Conservation (phyloP, 2,888 invertebrate genomes). For the Aplocera efformata region DNA sequence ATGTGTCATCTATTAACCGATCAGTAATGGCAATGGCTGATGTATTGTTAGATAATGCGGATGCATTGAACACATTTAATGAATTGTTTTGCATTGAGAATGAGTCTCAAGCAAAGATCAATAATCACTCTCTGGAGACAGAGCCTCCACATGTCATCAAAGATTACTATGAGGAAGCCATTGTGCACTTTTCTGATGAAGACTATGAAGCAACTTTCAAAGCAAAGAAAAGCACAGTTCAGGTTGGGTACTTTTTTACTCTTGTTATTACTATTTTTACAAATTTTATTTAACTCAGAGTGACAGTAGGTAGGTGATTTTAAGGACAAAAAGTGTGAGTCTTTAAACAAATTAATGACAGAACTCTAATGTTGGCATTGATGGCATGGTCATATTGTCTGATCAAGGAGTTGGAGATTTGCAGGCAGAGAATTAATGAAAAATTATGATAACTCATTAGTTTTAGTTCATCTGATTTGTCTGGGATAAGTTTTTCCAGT, state of each 20-base stretch:
- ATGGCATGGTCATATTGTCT: too few relatives aligned
- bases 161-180: slow-evolving; percentile 50
- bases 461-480: too few relatives aligned
- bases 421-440: too few relatives aligned
- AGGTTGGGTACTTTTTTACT: slow-evolving; percentile 38
- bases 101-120: slow-evolving; percentile 17
- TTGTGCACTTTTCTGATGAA: slow-evolving; percentile 48
- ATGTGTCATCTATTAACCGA: slow-evolving; percentile 55
- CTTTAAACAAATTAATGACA: too few relatives aligned
- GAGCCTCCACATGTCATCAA: slow-evolving; percentile 25
- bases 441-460: too few relatives aligned
- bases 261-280: too few relatives aligned
- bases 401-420: too few relatives aligned
- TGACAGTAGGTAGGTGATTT: too few relatives aligned
- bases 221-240: slow-evolving; percentile 58
- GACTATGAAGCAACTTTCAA: slow-evolving; percentile 55
- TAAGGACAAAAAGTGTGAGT: too few relatives aligned
- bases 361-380: too few relatives aligned
- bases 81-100: slow-evolving; percentile 23
- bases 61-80: slow-evolving; percentile 48
- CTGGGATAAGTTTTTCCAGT: too few relatives aligned
- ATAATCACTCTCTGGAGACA: slow-evolving; percentile 2
- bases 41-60: slow-evolving; percentile 58
- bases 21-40: slow-evolving; percentile 58
- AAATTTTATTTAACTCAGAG: too few relatives aligned